These are phyloP conservation scores for Pangasianodon gigas DNA, from an alignment of 2,113 vertebrate species.

Conservation along the genomic window DNA sequence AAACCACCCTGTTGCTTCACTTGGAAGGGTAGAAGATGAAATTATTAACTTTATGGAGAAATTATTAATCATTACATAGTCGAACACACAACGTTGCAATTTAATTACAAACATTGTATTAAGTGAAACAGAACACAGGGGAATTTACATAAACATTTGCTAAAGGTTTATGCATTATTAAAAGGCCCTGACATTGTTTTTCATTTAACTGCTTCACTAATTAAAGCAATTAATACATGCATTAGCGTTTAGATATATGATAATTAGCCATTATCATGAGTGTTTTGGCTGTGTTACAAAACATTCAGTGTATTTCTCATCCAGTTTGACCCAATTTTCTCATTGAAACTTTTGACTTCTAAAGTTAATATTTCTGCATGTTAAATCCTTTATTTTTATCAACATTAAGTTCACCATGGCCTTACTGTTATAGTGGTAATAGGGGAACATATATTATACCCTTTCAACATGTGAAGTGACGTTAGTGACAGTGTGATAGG, in stretches of 20 bases:
- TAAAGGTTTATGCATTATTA: conserved; percentile 64
- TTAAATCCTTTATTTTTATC: neutral
- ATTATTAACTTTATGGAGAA: conserved; percentile 74
- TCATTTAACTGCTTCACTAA: conserved; percentile 78
- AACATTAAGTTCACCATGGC: neutral
- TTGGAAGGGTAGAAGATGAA: conserved; percentile 45
- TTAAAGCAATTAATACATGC: conserved; percentile 77
- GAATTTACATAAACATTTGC: conserved; percentile 62
- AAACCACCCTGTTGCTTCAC: conserved; percentile 46
- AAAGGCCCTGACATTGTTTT: conserved; percentile 72
- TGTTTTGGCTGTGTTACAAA: conserved; percentile 54
- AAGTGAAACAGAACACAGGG: conserved; percentile 73
- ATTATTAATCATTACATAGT: conserved; percentile 76
- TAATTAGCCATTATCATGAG: conserved; percentile 70
- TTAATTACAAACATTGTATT: conserved; percentile 76
- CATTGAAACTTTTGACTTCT: conserved; percentile 3
- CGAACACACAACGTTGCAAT: conserved; percentile 75
- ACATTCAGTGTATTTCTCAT: neutral
- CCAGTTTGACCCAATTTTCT: neutral
- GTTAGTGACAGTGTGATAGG: neutral
- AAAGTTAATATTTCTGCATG: neutral
- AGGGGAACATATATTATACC: neutral
- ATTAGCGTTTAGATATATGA: conserved; percentile 71
- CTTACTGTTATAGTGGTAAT: neutral
- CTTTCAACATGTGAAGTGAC: neutral